Conservation (phyloP, 2,888 invertebrate species). For the Scaptomyza parva region DNA sequence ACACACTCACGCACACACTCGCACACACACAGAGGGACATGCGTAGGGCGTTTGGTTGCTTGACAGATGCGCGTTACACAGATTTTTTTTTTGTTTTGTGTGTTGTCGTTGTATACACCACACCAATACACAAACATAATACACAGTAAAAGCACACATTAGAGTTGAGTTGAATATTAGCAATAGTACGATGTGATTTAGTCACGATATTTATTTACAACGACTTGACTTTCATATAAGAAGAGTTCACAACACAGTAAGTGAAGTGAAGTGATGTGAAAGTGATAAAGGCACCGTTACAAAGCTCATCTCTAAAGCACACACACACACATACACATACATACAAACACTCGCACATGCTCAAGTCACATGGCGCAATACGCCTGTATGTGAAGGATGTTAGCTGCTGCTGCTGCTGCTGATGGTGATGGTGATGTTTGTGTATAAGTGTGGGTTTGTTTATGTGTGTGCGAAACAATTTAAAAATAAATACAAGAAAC, state of each 20-base stretch:
- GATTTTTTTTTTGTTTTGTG: conserved; percentile 56
- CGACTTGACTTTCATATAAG: background rate
- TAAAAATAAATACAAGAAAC: conserved; percentile 79
- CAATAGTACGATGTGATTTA: background rate
- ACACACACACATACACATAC: background rate
- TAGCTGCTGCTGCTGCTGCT: conserved; percentile 32
- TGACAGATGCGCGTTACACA: conserved; percentile 80
- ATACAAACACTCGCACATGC: conserved; percentile 25
- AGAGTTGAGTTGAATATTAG: conserved; percentile 7
- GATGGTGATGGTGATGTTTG: conserved; percentile 1
- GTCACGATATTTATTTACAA: background rate
- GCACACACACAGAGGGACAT: conserved; percentile 32
- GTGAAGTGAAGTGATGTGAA: too few species aligned
- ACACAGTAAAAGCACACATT: conserved; percentile 13
- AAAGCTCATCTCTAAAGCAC: background rate
- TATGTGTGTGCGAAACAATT: conserved; percentile 70
- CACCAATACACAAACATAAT: conserved; percentile 39
- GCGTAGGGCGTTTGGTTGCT: conserved; percentile 69
- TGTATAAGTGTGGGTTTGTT: conserved; percentile 30
- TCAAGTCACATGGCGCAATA: conserved; percentile 70
- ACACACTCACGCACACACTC: conserved; percentile 25
- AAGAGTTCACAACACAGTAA: too few species aligned
- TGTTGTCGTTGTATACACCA: conserved; percentile 34
- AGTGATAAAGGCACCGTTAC: background rate
- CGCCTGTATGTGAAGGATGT: conserved; percentile 58